Conservation (phyloP, 2,888 invertebrate genomes). For the Cyrtodaria siliqua region DNA sequence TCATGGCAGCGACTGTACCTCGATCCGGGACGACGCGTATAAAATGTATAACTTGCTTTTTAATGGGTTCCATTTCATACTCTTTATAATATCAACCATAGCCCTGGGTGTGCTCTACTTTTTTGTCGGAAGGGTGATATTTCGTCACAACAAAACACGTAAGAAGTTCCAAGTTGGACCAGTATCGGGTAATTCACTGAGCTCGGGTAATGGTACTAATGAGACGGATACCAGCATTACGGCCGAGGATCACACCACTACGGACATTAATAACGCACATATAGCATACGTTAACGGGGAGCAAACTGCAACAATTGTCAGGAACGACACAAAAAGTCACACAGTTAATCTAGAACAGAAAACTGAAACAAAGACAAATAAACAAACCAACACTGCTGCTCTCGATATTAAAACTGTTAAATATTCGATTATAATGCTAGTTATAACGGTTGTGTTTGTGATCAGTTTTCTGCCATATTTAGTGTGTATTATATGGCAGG, state of each 20-base stretch:
- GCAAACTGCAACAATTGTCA: not conserved
- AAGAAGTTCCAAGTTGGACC: too few species aligned
- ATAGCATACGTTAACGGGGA: too few species aligned
- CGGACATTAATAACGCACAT: too few species aligned
- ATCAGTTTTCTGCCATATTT: constrained; percentile 66
- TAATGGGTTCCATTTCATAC: constrained; percentile 64
- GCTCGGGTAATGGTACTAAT: too few species aligned
- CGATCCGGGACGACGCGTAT: constrained; percentile 46
- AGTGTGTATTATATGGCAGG: constrained; percentile 54
- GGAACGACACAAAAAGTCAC: too few species aligned
- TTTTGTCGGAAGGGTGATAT: constrained; percentile 62
- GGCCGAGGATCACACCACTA: too few species aligned
- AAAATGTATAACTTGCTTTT: constrained; percentile 67
- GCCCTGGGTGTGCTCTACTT: constrained; percentile 66
- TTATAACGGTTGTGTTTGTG: constrained; percentile 59
- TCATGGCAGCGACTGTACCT: constrained; percentile 72
- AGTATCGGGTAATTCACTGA: too few species aligned
- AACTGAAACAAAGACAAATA: not conserved
- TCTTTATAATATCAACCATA: constrained; percentile 61
- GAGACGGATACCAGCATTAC: too few species aligned
- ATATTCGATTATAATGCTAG: constrained; percentile 62
- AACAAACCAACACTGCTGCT: not conserved
- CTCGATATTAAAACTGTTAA: constrained; percentile 43
- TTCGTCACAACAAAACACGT: constrained; percentile 14
- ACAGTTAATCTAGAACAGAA: not conserved